These are phyloP conservation scores for Cynocephalus volans DNA, from an alignment of 2,113 vertebrate genomes.

Conservation along the genomic window DNA sequence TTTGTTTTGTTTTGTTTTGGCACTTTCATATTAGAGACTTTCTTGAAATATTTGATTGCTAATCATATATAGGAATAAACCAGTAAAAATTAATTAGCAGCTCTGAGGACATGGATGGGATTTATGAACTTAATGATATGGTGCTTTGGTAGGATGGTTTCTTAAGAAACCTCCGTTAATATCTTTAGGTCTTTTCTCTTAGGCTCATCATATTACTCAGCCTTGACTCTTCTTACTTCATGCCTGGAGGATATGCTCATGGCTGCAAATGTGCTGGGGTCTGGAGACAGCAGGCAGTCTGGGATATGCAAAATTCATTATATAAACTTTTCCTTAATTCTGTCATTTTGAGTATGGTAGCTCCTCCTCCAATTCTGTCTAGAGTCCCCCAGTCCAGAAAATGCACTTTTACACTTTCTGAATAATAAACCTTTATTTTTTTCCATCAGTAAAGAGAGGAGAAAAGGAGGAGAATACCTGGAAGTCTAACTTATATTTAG, in stretches of 20 bases:
- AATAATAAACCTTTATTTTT: not conserved
- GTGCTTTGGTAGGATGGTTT: not conserved
- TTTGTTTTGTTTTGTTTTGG: constrained; percentile 39
- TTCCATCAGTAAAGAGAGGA: not conserved
- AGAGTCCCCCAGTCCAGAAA: not conserved
- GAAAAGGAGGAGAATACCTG: not conserved
- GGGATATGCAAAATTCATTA: not conserved
- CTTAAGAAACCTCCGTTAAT: not conserved
- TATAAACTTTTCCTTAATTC: not conserved
- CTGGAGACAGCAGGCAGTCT: not conserved
- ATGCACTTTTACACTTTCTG: not conserved
- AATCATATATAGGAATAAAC: not conserved
- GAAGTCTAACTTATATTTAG: not conserved
- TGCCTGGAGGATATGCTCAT: not conserved
- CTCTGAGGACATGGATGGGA: not conserved
- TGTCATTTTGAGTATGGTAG: not conserved
- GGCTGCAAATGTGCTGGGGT: not conserved
- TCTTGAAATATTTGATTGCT: not conserved
- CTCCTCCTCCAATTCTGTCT: not conserved
- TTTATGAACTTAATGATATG: not conserved
- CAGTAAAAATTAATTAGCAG: constrained; percentile 18
- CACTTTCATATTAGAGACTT: constrained; percentile 10
- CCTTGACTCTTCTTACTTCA: not conserved
- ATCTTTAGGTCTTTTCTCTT: constrained; percentile 26
- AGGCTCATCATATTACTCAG: not conserved